These are phyloP conservation scores for Cheilosia variabilis DNA, from an alignment of 2,888 invertebrate genomes.

Conservation along the genomic window DNA sequence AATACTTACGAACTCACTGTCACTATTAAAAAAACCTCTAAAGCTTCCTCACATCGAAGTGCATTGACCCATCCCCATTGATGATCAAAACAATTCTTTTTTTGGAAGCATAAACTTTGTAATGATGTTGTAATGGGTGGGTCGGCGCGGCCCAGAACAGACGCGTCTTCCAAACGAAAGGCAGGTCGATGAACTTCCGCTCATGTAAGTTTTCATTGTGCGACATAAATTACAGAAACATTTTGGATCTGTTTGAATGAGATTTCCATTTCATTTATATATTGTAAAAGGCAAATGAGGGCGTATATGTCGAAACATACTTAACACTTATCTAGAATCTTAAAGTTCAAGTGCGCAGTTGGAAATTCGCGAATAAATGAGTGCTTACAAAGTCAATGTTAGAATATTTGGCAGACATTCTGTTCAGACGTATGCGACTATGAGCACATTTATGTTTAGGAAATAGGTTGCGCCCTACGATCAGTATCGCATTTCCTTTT, in stretches of 20 bases:
- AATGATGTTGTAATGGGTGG: constrained; percentile 14
- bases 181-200: constrained; percentile 41
- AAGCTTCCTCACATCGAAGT: constrained; percentile 34
- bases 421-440: not conserved
- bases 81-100: constrained; percentile 19
- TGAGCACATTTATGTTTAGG: not conserved
- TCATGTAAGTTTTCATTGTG: constrained; percentile 3
- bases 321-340: not conserved
- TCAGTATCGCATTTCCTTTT: not conserved
- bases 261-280: no score
- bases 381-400: not conserved
- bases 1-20: no score
- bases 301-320: not conserved
- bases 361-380: constrained; percentile 7
- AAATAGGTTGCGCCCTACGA: not conserved
- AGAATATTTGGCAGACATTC: not conserved
- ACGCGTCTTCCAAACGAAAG: constrained; percentile 11
- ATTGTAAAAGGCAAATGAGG: not conserved
- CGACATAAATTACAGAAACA: not conserved
- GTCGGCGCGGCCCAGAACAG: not conserved
- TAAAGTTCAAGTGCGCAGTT: constrained; percentile 29
- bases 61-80: constrained; percentile 39
- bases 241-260: not conserved
- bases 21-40: not conserved
- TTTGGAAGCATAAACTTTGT: constrained; percentile 27